phyloP scores from a whole-genome alignment of 2,797 vertebrate species.

The Lepus townsendii region DNA sequence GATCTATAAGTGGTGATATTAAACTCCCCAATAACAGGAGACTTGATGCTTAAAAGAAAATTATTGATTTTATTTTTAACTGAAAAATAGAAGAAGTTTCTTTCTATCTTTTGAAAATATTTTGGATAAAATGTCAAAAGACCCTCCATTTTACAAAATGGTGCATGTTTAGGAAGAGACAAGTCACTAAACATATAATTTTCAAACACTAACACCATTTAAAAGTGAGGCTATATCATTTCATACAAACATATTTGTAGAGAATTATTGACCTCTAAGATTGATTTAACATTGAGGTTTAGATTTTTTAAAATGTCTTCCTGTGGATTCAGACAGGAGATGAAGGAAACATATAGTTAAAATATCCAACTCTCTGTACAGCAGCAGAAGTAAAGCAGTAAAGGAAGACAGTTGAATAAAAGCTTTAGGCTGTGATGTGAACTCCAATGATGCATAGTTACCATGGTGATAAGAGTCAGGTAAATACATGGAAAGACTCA shows the following conservation, averaged over 20 bases:
- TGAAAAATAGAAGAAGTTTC: slow-evolving; percentile 43
- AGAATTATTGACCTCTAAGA: background rate
- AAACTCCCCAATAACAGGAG: slow-evolving; percentile 62
- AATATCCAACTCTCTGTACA: background rate
- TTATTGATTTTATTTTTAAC: slow-evolving; percentile 64
- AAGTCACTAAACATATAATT: slow-evolving; percentile 21
- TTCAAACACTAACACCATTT: background rate
- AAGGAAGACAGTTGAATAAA: background rate
- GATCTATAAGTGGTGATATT: slow-evolving; percentile 71
- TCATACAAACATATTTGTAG: background rate
- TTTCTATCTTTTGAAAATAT: slow-evolving; percentile 26
- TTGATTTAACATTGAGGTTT: background rate
- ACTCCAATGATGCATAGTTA: background rate
- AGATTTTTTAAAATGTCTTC: background rate
- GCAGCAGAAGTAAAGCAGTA: background rate
- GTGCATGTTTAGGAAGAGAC: background rate
- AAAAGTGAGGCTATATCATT: background rate
- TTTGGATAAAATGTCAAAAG: slow-evolving; percentile 62
- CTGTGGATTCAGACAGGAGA: background rate
- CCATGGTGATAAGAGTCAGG: background rate
- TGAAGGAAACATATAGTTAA: background rate
- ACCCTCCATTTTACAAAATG: slow-evolving; percentile 14
- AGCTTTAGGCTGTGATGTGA: background rate
- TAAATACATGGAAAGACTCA: background rate
- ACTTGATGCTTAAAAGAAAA: slow-evolving; percentile 72